Conservation (phyloP, 1,140 invertebrate genomes). For the Drosophila repletoides region DNA sequence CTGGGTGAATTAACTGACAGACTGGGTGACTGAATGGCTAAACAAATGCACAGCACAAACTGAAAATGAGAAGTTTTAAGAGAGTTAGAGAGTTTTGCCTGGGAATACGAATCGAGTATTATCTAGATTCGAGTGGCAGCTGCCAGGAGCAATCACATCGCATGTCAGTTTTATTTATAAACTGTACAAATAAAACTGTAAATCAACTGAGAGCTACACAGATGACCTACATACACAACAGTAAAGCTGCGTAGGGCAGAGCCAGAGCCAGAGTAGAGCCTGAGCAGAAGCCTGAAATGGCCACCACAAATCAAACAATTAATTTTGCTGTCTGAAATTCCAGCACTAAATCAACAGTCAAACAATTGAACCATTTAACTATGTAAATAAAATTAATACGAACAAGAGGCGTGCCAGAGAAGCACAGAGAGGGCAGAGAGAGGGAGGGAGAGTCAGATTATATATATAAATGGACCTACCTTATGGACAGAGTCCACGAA, state of each 20-base stretch:
- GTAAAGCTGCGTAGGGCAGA: background rate
- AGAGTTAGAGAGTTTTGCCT: background rate
- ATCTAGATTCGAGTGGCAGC: conserved; percentile 62
- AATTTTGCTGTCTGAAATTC: conserved; percentile 75
- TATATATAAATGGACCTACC: conserved; percentile 38
- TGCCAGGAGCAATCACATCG: conserved; percentile 60
- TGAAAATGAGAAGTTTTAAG: conserved; percentile 10
- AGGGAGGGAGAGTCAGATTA: background rate
- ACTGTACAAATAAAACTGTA: conserved; percentile 78
- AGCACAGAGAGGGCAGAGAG: background rate
- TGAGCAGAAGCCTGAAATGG: conserved; percentile 9
- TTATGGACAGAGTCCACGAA: conserved; percentile 50
- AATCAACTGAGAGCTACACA: conserved; percentile 45
- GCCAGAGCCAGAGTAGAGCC: background rate
- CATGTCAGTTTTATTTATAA: conserved; percentile 78
- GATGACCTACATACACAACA: conserved; percentile 54
- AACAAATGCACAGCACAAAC: conserved; percentile 13
- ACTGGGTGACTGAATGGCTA: conserved; percentile 50
- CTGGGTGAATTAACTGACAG: too few relatives aligned
- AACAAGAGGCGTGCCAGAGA: conserved; percentile 26
- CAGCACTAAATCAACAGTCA: conserved; percentile 77
- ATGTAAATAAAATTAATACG: conserved; percentile 78
- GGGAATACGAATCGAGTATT: too few relatives aligned
- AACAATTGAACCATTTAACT: conserved; percentile 79
- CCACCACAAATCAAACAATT: conserved; percentile 76